Evolutionary conservation across 2,113 vertebrate species (phyloP).

Genomic region (Chaetodon auriga): DNA sequence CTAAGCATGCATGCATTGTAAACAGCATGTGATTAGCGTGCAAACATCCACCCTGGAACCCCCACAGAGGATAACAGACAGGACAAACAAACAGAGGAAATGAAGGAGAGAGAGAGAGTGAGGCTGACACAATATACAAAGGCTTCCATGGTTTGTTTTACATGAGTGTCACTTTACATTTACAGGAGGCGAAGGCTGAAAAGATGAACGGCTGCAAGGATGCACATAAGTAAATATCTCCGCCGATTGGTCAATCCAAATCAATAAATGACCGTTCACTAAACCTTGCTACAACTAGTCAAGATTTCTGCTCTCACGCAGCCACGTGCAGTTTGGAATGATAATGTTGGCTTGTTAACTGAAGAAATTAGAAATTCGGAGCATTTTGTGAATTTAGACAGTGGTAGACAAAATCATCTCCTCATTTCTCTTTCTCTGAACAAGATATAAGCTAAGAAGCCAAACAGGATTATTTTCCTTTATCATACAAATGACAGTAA

Average conservation of each 20-base stretch:
- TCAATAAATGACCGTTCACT: neutral
- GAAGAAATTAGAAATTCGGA: too few species aligned
- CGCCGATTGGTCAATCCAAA: neutral
- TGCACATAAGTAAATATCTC: neutral
- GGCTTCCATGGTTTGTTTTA: neutral
- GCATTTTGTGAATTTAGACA: too few species aligned
- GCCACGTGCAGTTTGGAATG: neutral
- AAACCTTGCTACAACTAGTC: neutral
- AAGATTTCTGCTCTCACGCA: neutral
- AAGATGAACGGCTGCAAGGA: neutral
- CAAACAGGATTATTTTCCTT: too few species aligned
- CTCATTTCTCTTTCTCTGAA: too few species aligned
- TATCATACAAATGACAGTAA: too few species aligned
- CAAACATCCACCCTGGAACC: neutral
- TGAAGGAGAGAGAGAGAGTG: neutral
- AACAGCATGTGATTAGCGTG: constrained; percentile 2
- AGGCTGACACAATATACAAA: neutral
- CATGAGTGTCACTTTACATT: neutral
- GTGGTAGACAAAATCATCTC: too few species aligned
- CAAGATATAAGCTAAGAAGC: too few species aligned
- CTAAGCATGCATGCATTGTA: neutral
- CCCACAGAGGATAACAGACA: neutral
- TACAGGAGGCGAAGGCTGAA: neutral
- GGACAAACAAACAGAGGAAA: neutral
- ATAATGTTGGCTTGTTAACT: neutral